Conservation (phyloP, 1,140 invertebrate species). For the Temnothorax nylanderi region DNA sequence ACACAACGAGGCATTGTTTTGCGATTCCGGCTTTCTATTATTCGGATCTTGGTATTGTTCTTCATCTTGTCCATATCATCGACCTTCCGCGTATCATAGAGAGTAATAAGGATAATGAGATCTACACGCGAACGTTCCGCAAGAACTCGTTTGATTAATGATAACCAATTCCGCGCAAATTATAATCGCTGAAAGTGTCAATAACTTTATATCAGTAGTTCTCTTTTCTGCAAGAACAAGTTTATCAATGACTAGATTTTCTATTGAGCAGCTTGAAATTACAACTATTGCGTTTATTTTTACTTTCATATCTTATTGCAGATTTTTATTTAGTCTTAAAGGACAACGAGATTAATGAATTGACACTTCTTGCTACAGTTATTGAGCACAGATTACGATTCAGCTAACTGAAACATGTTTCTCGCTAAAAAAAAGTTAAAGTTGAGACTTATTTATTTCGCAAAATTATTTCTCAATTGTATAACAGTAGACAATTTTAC, state of each 20-base stretch:
- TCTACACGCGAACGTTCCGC: background rate
- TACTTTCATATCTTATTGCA: background rate
- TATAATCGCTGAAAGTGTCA: background rate
- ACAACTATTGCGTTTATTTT: background rate
- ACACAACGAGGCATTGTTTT: conserved; percentile 46
- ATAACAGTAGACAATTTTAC: background rate
- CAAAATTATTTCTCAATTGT: background rate
- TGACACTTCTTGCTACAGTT: conserved; percentile 6
- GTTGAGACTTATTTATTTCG: background rate
- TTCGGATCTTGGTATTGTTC: conserved; percentile 36
- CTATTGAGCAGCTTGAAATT: background rate
- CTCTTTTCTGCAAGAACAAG: background rate
- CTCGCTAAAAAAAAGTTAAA: background rate
- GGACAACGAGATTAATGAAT: background rate
- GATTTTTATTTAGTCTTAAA: background rate
- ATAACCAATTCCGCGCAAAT: background rate
- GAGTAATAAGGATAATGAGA: background rate
- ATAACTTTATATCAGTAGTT: background rate
- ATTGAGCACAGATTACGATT: background rate
- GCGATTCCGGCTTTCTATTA: conserved; percentile 50
- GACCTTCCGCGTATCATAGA: background rate
- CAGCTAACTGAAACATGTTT: background rate
- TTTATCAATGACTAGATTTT: background rate
- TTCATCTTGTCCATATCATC: conserved; percentile 5
- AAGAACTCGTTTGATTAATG: background rate